These are phyloP conservation scores for Cotesia congregata DNA, from an alignment of 2,888 invertebrate species.

Conservation along the genomic window DNA sequence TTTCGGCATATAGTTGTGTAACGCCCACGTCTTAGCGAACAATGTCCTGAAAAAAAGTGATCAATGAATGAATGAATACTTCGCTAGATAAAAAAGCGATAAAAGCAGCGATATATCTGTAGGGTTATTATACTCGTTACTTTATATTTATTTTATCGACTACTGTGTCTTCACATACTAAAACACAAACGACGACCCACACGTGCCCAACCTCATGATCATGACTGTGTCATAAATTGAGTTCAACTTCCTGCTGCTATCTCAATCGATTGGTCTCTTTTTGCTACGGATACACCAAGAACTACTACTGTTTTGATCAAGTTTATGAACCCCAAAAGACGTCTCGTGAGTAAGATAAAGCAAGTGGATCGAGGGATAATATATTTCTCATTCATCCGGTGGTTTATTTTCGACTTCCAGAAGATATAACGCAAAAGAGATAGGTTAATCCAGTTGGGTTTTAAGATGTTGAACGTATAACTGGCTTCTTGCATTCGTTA, in stretches of 20 bases:
- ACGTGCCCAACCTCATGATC: constrained; percentile 34
- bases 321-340: constrained; percentile 24
- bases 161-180: background rate
- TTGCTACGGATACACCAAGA: constrained; percentile 1
- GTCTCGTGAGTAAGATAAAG: constrained; percentile 35
- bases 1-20: too few relatives aligned
- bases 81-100: too few relatives aligned
- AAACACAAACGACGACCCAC: constrained; percentile 28
- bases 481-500: constrained; percentile 50
- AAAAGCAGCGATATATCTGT: too few relatives aligned
- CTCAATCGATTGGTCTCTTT: constrained; percentile 43
- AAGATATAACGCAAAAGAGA: constrained; percentile 41
- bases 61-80: too few relatives aligned
- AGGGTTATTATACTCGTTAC: too few relatives aligned
- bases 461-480: constrained; percentile 16
- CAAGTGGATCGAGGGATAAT: background rate
- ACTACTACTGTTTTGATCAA: constrained; percentile 6
- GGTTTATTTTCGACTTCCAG: constrained; percentile 9
- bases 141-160: background rate
- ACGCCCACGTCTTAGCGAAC: too few relatives aligned
- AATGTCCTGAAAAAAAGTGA: too few relatives aligned
- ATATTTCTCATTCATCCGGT: background rate
- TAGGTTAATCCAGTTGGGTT: background rate
- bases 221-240: constrained; percentile 44
- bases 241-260: constrained; percentile 44